Percentiles rank a stretch among this genome's conserved stretches.
phyloP scores from a whole-genome alignment of 1,140 invertebrate species.

The Drosophila ambigua region DNA sequence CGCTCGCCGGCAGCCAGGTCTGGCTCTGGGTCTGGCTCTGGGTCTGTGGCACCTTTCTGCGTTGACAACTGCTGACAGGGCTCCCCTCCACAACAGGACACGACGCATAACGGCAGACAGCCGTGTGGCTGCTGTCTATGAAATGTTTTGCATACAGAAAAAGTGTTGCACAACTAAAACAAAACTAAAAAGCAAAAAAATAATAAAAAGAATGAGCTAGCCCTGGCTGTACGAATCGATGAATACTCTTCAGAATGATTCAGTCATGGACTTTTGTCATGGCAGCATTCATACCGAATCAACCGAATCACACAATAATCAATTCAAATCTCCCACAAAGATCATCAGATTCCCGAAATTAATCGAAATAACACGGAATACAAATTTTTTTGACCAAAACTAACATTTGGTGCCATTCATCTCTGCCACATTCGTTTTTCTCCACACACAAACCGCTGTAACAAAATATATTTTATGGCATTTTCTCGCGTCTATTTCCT shows the following conservation, averaged over 20 bases:
- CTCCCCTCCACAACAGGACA: slow-evolving; percentile 10
- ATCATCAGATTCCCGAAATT: too few relatives aligned
- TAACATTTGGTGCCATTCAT: slow-evolving; percentile 1
- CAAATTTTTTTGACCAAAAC: too few relatives aligned
- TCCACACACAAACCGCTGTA: background rate
- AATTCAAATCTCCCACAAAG: too few relatives aligned
- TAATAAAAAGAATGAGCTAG: too few relatives aligned
- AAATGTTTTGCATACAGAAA: slow-evolving; percentile 30
- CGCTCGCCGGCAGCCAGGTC: slow-evolving; percentile 23
- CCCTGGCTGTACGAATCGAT: background rate
- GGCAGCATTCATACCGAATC: too few relatives aligned
- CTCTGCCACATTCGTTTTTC: background rate
- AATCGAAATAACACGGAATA: too few relatives aligned
- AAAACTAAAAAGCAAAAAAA: slow-evolving; percentile 10
- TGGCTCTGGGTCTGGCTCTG: slow-evolving; percentile 19
- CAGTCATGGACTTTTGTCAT: too few relatives aligned
- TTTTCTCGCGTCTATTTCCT: slow-evolving; percentile 17
- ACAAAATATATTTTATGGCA: slow-evolving; percentile 22
- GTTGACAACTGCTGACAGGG: slow-evolving; percentile 74
- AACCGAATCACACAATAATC: too few relatives aligned
- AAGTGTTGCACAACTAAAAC: slow-evolving; percentile 31
- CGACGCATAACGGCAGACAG: slow-evolving; percentile 12
- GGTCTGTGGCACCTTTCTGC: slow-evolving; percentile 49
- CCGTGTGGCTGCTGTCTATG: slow-evolving; percentile 13
- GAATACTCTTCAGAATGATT: background rate